These are phyloP conservation scores for Tupaia chinensis DNA, from an alignment of 2,113 vertebrate genomes.

Conservation along the genomic window DNA sequence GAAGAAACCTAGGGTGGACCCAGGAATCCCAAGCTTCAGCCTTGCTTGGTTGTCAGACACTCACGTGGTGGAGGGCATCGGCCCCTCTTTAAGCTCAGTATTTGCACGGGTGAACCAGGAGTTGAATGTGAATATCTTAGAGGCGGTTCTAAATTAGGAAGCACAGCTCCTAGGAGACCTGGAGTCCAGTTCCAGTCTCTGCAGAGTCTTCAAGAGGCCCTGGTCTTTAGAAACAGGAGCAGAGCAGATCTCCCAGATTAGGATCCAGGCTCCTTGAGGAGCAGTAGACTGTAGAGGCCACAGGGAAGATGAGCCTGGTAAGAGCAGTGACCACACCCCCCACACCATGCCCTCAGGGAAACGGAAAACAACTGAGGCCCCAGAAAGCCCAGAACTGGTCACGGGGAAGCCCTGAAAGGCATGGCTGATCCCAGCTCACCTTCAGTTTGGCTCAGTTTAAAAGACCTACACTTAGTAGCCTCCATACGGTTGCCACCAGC, in stretches of 20 bases:
- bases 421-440: rapidly evolving
- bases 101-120: neutral
- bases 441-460: neutral
- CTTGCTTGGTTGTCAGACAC: neutral
- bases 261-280: neutral
- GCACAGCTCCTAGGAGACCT: rapidly evolving
- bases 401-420: neutral
- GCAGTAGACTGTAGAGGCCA: rapidly evolving
- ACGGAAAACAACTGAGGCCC: too few species aligned
- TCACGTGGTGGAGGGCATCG: too few species aligned
- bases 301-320: neutral
- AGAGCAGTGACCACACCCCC: neutral
- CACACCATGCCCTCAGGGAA: neutral
- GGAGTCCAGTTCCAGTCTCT: neutral
- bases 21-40: neutral
- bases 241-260: neutral
- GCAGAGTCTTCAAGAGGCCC: neutral
- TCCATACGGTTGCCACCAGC: neutral
- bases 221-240: neutral
- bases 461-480: neutral
- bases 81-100: too few species aligned
- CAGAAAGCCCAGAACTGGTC: neutral
- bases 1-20: neutral
- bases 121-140: neutral
- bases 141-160: neutral